Evolutionary conservation across 2,797 vertebrate genomes (phyloP).

Genomic region (Peromyscus attwateri): DNA sequence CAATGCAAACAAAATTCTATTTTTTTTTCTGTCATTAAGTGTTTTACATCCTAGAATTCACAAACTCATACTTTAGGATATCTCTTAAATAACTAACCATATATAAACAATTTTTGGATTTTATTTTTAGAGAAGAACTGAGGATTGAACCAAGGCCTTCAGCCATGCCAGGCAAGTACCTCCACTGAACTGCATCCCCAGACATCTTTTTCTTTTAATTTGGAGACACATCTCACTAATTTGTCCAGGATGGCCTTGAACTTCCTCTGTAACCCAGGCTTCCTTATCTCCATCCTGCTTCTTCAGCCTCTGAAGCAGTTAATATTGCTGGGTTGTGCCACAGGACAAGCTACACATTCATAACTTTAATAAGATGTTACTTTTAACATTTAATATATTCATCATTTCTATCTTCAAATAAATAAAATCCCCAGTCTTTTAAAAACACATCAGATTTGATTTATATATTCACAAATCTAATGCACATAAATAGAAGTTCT

Average conservation of each 20-base stretch:
- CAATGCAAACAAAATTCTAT: neutral
- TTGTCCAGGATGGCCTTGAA: neutral
- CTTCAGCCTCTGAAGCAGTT: neutral
- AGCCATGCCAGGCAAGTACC: neutral
- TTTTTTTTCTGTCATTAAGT: neutral
- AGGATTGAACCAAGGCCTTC: neutral
- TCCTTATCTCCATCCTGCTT: neutral
- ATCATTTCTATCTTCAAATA: neutral
- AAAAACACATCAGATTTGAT: neutral
- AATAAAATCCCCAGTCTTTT: neutral
- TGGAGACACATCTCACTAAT: neutral
- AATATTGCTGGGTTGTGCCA: neutral
- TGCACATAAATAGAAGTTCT: neutral
- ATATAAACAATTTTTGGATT: neutral
- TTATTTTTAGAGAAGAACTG: neutral
- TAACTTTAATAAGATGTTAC: neutral
- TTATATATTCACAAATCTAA: neutral
- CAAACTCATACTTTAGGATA: neutral
- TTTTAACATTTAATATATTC: neutral
- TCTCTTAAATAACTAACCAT: neutral
- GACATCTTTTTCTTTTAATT: neutral
- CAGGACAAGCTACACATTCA: neutral
- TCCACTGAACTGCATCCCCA: neutral
- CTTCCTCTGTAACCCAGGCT: neutral
- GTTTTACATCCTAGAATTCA: slow-evolving; percentile 2